These are phyloP conservation scores for Nowickia ferox DNA, from an alignment of 2,888 invertebrate genomes.

Conservation along the genomic window DNA sequence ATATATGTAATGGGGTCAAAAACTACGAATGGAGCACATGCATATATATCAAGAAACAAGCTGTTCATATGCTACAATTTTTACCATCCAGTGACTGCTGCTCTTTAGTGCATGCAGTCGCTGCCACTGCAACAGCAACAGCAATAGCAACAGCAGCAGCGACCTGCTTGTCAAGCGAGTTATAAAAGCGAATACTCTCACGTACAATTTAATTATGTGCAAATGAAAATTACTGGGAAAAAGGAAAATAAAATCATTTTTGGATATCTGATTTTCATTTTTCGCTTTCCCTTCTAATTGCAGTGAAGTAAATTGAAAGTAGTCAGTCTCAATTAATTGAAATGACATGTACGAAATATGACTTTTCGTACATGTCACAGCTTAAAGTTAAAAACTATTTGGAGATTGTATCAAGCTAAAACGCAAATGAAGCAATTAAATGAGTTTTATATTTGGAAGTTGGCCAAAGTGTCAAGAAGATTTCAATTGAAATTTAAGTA, in stretches of 20 bases:
- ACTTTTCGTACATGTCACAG: conserved; percentile 10
- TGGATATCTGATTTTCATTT: conserved; percentile 24
- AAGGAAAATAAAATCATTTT: neutral
- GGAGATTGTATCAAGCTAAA: neutral
- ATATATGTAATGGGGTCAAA: conserved; percentile 69
- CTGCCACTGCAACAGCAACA: neutral
- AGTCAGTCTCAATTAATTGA: conserved; percentile 41
- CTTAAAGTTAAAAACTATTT: conserved; percentile 15
- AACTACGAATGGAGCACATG: conserved; percentile 4
- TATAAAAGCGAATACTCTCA: conserved; percentile 18
- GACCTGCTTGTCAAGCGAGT: neutral
- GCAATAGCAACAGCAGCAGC: neutral
- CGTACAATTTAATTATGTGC: conserved; percentile 55
- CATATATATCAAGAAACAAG: conserved; percentile 13
- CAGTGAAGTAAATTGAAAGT: conserved; percentile 25
- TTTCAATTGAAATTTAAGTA: neutral
- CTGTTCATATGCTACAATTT: neutral
- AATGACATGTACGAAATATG: conserved; percentile 19
- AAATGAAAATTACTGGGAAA: conserved; percentile 36
- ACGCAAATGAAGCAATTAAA: neutral
- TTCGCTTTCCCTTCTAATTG: conserved; percentile 25
- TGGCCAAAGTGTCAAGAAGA: neutral
- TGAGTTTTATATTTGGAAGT: neutral
- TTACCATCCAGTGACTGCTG: neutral
- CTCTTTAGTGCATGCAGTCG: neutral